Evolutionary conservation across 2,113 vertebrate genomes (phyloP).

Genomic region (Nycticryphes semicollaris): DNA sequence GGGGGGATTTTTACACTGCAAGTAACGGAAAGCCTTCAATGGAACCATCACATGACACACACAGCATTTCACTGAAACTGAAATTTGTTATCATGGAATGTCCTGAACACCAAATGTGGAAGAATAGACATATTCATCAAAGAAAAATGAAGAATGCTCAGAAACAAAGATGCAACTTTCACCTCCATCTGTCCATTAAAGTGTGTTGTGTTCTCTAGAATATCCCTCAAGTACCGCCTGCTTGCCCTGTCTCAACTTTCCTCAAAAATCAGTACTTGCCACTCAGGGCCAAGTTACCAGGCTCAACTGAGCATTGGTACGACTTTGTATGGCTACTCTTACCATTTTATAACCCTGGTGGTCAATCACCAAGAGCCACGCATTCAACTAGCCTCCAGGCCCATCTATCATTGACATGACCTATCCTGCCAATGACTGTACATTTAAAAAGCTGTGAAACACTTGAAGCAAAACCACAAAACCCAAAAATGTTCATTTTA

Average conservation of each 20-base stretch:
- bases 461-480: neutral
- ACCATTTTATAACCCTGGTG: neutral
- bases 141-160: neutral
- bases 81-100: neutral
- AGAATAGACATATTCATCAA: neutral
- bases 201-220: neutral
- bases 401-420: neutral
- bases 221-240: neutral
- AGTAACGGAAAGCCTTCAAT: neutral
- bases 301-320: neutral
- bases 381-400: neutral
- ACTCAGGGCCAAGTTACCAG: neutral
- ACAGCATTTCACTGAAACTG: neutral
- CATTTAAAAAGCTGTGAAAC: neutral
- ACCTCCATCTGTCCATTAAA: neutral
- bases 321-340: neutral
- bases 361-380: neutral
- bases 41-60: neutral
- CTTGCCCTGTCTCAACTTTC: neutral
- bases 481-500: neutral
- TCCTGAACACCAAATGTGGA: neutral
- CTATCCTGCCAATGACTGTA: neutral
- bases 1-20: accelerated
- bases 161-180: neutral
- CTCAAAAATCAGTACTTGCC: neutral